Base-by-base conservation (phyloP, 2,797 vertebrate genomes). In the Sternotherus odoratus region DNA sequence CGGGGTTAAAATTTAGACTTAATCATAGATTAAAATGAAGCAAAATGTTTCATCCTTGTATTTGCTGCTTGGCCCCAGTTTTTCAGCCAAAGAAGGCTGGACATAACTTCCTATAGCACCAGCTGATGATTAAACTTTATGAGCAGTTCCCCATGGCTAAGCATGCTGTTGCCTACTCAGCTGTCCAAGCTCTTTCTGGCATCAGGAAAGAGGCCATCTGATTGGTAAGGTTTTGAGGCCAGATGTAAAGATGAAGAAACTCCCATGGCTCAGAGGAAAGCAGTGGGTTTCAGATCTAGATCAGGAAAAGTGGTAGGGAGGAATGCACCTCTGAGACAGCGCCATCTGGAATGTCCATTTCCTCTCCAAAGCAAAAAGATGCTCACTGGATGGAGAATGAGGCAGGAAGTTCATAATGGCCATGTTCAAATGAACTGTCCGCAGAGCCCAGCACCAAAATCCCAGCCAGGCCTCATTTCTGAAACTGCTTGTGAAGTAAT, bases 1-100 rank as follows among this genome's bases (percentile, higher is more conserved):
- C 72, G 77, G 57, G 86, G 82, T 82, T 92, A 48, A 88, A 87
- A 90, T 95, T 90, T 50, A 79, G 63, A 87, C 54, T 50, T 87
- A 33, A 89, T 77, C 82, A 51, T 79, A 43, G 69, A 12, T 26
- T 72, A 75, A 94, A 94, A 86, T 69, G 82, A 80, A 0, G 1
- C 66, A 80, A 89, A 85, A 79, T n/a, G 56, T 93, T 96, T 92
- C 1, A 1, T 15, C 85, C 92, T 36, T 80, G 1, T 82, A 81
- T 94, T 95, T 93, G 82, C 10, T 26, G 93, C 77, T 43, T 1
- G 1, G 4, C 82, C 26, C 53, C 91, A 81, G 33, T 69, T 88
- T 90, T 91, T 56, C 48, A 93, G 93, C 89, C 90, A 93, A 75
- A 77, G 90, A 78, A 82, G 19, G 77, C 86, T 75, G 87, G 81